Evolutionary conservation across 1,140 invertebrate species (phyloP).

Genomic region (Diorhabda elongata): DNA sequence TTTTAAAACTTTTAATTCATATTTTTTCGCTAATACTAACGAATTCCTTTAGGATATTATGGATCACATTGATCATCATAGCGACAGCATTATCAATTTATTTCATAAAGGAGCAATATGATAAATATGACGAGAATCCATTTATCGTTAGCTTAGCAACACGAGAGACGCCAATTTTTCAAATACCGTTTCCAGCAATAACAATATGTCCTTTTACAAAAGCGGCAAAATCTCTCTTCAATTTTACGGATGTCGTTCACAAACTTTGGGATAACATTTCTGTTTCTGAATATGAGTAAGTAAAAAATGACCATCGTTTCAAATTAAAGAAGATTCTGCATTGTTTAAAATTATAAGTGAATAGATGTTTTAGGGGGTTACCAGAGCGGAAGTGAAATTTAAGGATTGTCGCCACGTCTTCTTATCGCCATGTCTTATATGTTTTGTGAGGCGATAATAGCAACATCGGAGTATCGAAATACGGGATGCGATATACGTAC

Average conservation of each 20-base stretch:
- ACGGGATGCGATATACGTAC: too few species aligned
- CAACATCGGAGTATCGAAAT: too few species aligned
- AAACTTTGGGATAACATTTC: background rate
- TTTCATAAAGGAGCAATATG: constrained; percentile 44
- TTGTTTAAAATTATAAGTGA: too few species aligned
- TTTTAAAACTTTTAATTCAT: too few species aligned
- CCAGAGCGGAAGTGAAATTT: too few species aligned
- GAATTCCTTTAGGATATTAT: constrained; percentile 26
- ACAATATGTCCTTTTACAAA: constrained; percentile 52
- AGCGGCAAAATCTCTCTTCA: background rate
- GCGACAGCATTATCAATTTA: constrained; percentile 18
- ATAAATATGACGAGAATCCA: constrained; percentile 52
- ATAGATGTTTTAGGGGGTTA: too few species aligned
- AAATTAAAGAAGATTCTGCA: too few species aligned
- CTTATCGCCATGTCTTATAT: too few species aligned
- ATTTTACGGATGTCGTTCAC: background rate
- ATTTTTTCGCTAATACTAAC: too few species aligned
- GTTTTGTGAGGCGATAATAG: too few species aligned
- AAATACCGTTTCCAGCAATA: constrained; percentile 53
- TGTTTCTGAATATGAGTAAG: constrained; percentile 2
- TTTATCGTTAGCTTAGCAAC: constrained; percentile 55
- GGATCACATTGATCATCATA: constrained; percentile 24
- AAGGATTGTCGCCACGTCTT: too few species aligned
- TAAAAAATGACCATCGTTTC: background rate
- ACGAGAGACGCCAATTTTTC: constrained; percentile 51